Base-by-base conservation (phyloP, 2,113 vertebrate species). In the Talpa occidentalis region DNA sequence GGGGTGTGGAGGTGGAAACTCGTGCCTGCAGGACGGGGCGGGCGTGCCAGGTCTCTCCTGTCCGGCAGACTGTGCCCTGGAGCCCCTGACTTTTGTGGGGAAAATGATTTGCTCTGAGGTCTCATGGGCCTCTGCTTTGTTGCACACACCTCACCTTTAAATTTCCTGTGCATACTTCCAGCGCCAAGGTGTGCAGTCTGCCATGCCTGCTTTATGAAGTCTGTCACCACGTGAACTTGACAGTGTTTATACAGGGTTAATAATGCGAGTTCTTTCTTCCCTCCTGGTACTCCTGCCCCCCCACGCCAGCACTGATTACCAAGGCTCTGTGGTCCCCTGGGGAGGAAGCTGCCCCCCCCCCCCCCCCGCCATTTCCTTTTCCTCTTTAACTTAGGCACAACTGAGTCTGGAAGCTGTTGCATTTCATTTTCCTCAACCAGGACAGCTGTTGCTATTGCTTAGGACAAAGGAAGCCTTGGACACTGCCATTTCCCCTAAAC, bases 401-500 rank as follows among this genome's bases (percentile, higher is more conserved):
- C 69, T 60, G 26, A 1, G 49, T 94, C 86, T 89, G 87, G 59
- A 59, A 35, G 64, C 52, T 28, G 21, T 24, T 40, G 44, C 35
- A 4, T 87, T 76, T 81, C 40, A 9, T 60, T 44, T 72, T 30
- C 32, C 49, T 32, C 37, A 47, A 42, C 40, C 11, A 3, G 77
- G 3, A 14, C 30, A 0, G 69, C 66, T 1, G 1, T 40, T 12
- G 11, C 16, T 0, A 1, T 12, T 62, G 84, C 47, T 62, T 1
- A 14, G 42, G 56, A 44, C 22, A 22, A 76, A 87, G 69, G 62
- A 35, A 14, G 24, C 42, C 42, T 47, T 66, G 15, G 24, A 47
- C 21, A 32, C 9, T 3, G 0, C 52, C 19, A 2, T 44, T 69
- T 83, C 6, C 40, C 54, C 54, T 37, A 69, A 24, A 47, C 10